These are phyloP conservation scores for Penaeus vannamei DNA, from an alignment of 1,140 invertebrate genomes.

Conservation along the genomic window DNA sequence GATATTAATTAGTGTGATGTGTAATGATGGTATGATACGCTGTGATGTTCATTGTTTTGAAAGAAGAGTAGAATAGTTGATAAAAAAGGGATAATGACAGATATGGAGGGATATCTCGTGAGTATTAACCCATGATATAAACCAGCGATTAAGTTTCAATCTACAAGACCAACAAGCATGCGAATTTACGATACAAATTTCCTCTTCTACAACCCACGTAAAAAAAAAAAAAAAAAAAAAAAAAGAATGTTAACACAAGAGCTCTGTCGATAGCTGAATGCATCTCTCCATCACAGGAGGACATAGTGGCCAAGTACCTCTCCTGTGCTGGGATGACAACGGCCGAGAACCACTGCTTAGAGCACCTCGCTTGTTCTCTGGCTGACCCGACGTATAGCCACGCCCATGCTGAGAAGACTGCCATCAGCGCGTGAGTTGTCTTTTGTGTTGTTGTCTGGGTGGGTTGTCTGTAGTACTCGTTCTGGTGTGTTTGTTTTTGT, in stretches of 20 bases:
- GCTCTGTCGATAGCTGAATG: neutral
- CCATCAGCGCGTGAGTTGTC: constrained; percentile 27
- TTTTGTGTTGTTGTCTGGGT: too few relatives aligned
- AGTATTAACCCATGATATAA: too few relatives aligned
- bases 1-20: too few relatives aligned
- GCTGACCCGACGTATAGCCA: constrained; percentile 28
- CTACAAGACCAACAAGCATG: too few relatives aligned
- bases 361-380: constrained; percentile 39
- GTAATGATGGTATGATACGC: too few relatives aligned
- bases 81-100: too few relatives aligned
- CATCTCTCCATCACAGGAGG: neutral
- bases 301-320: constrained; percentile 40
- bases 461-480: neutral
- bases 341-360: constrained; percentile 38
- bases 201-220: neutral
- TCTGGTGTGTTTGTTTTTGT: neutral
- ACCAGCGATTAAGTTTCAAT: too few relatives aligned
- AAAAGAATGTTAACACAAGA: neutral
- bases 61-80: too few relatives aligned
- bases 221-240: neutral
- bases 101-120: too few relatives aligned
- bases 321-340: constrained; percentile 12
- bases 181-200: too few relatives aligned
- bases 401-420: constrained; percentile 10
- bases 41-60: too few relatives aligned